Evolutionary conservation across 1,140 invertebrate genomes (phyloP).

Genomic region (Megalopta genalis): DNA sequence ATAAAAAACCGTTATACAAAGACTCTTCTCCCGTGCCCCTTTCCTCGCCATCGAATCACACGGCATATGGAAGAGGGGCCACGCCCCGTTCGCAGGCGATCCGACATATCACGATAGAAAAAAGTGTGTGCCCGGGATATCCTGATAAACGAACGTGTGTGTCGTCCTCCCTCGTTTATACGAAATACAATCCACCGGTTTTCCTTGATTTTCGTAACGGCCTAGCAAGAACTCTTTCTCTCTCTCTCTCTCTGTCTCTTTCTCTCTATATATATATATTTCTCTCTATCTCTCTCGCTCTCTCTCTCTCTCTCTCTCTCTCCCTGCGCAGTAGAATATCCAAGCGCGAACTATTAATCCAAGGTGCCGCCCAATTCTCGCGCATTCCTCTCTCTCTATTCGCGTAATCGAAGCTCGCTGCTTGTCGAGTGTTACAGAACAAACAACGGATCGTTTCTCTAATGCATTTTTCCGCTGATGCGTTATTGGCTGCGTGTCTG

Average conservation of each 20-base stretch:
- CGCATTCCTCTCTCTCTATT: constrained; percentile 11
- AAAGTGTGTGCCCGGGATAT: background rate
- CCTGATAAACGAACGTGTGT: background rate
- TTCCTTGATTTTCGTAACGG: constrained; percentile 21
- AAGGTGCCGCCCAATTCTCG: constrained; percentile 20
- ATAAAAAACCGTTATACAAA: constrained; percentile 17
- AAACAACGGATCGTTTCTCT: constrained; percentile 34
- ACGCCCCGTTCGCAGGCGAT: constrained; percentile 37
- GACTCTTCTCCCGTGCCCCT: constrained; percentile 17
- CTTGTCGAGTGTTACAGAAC: constrained; percentile 24
- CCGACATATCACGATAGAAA: constrained; percentile 19
- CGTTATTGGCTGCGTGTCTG: constrained; percentile 28
- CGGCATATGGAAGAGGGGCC: constrained; percentile 42
- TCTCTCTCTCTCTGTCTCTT: too few relatives aligned
- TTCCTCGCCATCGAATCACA: constrained; percentile 38
- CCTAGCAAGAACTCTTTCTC: constrained; percentile 18
- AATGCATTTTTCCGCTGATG: constrained; percentile 39
- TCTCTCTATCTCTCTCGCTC: too few relatives aligned
- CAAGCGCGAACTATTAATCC: constrained; percentile 34
- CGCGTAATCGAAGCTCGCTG: constrained; percentile 4
- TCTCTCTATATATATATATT: too few relatives aligned
- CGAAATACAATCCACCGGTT: constrained; percentile 24
- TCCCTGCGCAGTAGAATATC: constrained; percentile 26
- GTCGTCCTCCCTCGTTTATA: background rate
- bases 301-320: too few relatives aligned